Conservation (phyloP, 2,888 invertebrate species). For the Ophion slaviceki region DNA sequence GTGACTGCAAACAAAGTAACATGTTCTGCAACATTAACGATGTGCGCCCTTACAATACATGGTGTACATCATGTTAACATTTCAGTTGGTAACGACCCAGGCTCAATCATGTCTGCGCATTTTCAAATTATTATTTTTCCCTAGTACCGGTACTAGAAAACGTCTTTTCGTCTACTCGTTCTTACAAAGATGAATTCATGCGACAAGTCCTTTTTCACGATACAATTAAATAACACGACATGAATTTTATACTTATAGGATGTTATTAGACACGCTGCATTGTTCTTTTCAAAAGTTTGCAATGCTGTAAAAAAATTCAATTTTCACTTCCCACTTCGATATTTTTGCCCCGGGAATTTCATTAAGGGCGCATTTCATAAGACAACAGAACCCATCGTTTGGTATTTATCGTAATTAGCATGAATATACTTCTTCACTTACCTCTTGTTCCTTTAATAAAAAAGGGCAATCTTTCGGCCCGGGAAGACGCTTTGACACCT, state of each 20-base stretch:
- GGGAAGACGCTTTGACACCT: conserved; percentile 32
- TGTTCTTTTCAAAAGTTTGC: conserved; percentile 21
- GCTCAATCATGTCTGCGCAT: conserved; percentile 20
- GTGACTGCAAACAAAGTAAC: conserved; percentile 37
- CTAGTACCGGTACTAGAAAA: conserved; percentile 26
- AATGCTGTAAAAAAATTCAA: conserved; percentile 11
- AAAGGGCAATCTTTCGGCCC: conserved; percentile 35
- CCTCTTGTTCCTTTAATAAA: conserved; percentile 34
- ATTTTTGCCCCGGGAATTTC: conserved; percentile 20
- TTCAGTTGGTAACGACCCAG: conserved; percentile 27
- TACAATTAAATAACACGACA: conserved; percentile 10
- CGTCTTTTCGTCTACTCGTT: conserved; percentile 34
- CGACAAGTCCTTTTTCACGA: conserved; percentile 16
- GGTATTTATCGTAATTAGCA: conserved; percentile 33
- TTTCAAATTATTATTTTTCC: conserved; percentile 23
- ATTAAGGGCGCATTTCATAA: conserved; percentile 38
- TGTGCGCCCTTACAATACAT: conserved; percentile 27
- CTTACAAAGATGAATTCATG: conserved; percentile 35
- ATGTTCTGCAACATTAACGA: conserved; percentile 21
- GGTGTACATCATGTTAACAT: conserved; percentile 36
- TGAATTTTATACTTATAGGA: conserved; percentile 6
- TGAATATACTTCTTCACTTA: conserved; percentile 31
- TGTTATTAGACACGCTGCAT: conserved; percentile 6
- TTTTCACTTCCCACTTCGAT: conserved; percentile 20
- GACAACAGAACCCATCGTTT: conserved; percentile 30